phyloP scores from a whole-genome alignment of 2,113 vertebrate species.

The Pyxicephalus adspersus region DNA sequence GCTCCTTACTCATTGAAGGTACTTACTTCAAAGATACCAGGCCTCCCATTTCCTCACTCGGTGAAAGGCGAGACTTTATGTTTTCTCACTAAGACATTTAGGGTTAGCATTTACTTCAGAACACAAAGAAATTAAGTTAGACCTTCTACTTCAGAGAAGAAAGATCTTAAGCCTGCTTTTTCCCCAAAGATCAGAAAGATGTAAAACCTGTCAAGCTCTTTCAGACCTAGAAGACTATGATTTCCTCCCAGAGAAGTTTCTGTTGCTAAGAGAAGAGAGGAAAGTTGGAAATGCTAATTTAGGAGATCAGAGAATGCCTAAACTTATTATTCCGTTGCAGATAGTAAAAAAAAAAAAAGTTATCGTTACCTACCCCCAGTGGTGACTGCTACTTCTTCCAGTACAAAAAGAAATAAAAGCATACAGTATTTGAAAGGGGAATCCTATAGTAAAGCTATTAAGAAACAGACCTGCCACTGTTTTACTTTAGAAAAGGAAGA shows the following conservation, averaged over 20 bases:
- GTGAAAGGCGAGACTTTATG: neutral
- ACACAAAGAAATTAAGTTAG: neutral
- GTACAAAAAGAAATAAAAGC: too few relatives aligned
- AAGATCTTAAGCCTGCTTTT: constrained; percentile 2
- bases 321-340: too few relatives aligned
- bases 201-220: neutral
- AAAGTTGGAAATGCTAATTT: neutral
- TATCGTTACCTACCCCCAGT: too few relatives aligned
- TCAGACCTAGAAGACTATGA: constrained; percentile 10
- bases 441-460: too few relatives aligned
- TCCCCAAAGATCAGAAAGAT: neutral
- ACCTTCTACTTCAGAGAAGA: neutral
- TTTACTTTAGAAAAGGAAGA: too few relatives aligned
- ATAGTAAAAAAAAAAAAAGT: too few relatives aligned
- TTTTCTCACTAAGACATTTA: neutral
- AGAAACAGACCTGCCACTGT: too few relatives aligned
- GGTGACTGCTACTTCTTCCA: too few relatives aligned
- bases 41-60: neutral
- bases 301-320: too few relatives aligned
- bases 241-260: neutral
- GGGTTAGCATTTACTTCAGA: neutral
- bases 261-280: neutral
- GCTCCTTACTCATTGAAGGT: too few relatives aligned
- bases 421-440: too few relatives aligned
- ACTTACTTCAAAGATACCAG: neutral